A percentile compares a stretch with the other conserved stretches of the same genome.
Evolutionary conservation across 2,113 vertebrate species (phyloP).

Genomic region (Ptychochromis oligacanthus): DNA sequence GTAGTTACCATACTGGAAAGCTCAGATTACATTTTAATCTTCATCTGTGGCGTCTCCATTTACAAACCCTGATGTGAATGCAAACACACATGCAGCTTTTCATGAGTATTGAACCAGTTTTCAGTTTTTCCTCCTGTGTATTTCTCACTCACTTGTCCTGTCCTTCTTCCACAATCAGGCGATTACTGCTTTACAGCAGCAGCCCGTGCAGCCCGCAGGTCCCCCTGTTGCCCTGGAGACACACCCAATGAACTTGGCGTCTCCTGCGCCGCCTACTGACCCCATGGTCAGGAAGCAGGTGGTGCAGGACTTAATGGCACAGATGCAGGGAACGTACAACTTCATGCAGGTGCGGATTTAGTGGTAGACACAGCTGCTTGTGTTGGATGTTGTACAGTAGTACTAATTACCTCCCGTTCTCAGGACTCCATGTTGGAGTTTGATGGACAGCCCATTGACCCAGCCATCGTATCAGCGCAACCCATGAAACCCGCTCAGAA

Average conservation of each 20-base stretch:
- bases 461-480: conserved; percentile 95
- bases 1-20: neutral
- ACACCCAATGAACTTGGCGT: conserved; percentile 82
- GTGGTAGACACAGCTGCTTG: neutral
- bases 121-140: neutral
- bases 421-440: conserved; percentile 98
- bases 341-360: conserved; percentile 91
- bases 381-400: neutral
- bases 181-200: conserved; percentile 69
- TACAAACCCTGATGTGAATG: neutral
- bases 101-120: neutral
- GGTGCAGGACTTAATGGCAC: conserved; percentile 98
- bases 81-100: neutral
- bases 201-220: conserved; percentile 74
- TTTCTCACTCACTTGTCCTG: neutral
- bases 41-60: neutral
- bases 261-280: conserved; percentile 88
- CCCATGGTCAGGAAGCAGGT: conserved; percentile 90
- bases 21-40: neutral
- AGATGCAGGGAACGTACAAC: conserved; percentile 98
- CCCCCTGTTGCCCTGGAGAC: conserved; percentile 86
- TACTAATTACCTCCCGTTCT: conserved; percentile 6
- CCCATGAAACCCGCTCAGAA: conserved; percentile 92
- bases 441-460: conserved; percentile 93
- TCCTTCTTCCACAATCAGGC: conserved; percentile 48